A percentile compares a stretch with the other conserved stretches of the same genome.
Evolutionary conservation across 2,797 vertebrate genomes (phyloP).

Genomic region (Urocyon cinereoargenteus): DNA sequence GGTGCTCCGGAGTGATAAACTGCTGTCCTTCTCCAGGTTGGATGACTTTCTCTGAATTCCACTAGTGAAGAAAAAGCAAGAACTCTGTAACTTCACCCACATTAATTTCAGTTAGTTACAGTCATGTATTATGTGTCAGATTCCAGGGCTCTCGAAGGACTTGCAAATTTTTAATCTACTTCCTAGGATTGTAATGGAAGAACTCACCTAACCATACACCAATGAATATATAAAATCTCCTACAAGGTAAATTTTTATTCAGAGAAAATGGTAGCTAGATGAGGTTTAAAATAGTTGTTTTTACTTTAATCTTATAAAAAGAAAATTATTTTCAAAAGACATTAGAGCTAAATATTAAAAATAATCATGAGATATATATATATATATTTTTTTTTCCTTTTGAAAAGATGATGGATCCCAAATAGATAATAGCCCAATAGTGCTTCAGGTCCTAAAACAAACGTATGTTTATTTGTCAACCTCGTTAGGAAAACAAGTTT

Average conservation of each 20-base stretch:
- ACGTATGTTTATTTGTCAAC: constrained; percentile 23
- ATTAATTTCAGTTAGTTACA: constrained; percentile 70
- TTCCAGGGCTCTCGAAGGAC: constrained; percentile 7
- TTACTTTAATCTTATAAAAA: constrained; percentile 50
- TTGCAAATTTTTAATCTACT: constrained; percentile 26
- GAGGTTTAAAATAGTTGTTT: constrained; percentile 44
- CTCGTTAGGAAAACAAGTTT: constrained; percentile 2
- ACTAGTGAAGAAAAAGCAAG: constrained; percentile 57
- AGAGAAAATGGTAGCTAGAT: constrained; percentile 19
- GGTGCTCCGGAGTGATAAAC: constrained; percentile 78
- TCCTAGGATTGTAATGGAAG: constrained; percentile 46
- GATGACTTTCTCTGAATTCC: constrained; percentile 80
- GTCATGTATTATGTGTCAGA: constrained; percentile 27
- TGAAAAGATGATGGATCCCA: constrained; percentile 22
- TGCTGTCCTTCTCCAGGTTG: constrained; percentile 70
- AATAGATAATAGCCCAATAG: neutral
- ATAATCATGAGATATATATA: neutral
- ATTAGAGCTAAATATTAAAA: neutral
- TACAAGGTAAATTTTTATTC: constrained; percentile 54
- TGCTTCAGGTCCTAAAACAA: neutral
- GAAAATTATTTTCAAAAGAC: neutral
- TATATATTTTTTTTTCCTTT: neutral
- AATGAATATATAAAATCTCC: neutral
- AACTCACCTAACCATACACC: neutral
- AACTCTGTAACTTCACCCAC: constrained; percentile 64